Percentiles rank a stretch among this genome's conserved stretches.
These are phyloP conservation scores for Boulengerochromis microlepis DNA, from an alignment of 2,113 vertebrate genomes.

Conservation along the genomic window DNA sequence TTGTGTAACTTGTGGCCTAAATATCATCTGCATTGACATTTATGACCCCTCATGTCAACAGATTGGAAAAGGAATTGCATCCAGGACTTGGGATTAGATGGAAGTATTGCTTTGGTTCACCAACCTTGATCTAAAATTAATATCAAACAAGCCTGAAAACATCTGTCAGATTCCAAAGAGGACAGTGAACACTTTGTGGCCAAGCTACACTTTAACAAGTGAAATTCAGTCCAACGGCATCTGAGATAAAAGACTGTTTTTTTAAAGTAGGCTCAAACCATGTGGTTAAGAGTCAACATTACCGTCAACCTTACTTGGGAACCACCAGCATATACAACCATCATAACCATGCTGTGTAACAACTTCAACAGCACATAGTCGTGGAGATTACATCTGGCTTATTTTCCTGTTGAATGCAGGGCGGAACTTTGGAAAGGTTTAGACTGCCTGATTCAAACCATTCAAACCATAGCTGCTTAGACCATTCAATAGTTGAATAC, in stretches of 20 bases:
- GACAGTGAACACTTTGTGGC: not conserved
- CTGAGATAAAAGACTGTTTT: not conserved
- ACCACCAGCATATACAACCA: not conserved
- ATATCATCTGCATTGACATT: not conserved
- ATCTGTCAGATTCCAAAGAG: not conserved
- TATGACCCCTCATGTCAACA: not conserved
- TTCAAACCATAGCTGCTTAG: not conserved
- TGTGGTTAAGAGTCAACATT: not conserved
- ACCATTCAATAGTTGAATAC: not conserved
- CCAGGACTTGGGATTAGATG: not conserved
- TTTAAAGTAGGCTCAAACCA: not conserved
- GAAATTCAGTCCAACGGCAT: not conserved
- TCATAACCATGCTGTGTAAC: not conserved
- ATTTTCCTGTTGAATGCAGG: not conserved
- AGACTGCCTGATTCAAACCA: not conserved
- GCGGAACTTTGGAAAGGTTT: not conserved
- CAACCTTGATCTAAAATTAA: not conserved
- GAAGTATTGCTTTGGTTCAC: not conserved
- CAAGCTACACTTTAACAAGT: not conserved
- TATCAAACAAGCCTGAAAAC: not conserved
- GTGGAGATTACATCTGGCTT: not conserved
- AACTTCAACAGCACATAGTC: not conserved
- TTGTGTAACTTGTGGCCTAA: not conserved
- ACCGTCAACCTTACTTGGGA: not conserved
- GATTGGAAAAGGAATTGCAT: not conserved